A percentile compares a stretch with the other conserved stretches of the same genome.
Evolutionary conservation across 2,113 vertebrate species (phyloP).

Genomic region (Hyperoodon ampullatus): DNA sequence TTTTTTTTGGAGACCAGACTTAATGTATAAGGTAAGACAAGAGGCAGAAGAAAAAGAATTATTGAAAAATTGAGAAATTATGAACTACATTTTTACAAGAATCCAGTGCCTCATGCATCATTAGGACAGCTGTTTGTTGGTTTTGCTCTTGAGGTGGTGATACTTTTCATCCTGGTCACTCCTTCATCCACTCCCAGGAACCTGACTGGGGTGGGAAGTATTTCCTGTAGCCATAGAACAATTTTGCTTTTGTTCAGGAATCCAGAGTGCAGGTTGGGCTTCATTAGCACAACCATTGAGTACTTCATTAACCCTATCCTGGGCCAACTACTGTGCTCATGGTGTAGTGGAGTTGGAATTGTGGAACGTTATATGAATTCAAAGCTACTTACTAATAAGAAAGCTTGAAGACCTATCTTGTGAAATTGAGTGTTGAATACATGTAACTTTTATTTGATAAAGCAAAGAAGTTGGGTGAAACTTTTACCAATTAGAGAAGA

Average conservation of each 20-base stretch:
- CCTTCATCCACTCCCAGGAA: neutral
- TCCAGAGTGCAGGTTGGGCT: neutral
- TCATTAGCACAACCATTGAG: neutral
- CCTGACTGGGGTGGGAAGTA: neutral
- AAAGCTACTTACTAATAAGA: neutral
- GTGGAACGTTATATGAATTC: neutral
- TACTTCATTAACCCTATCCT: neutral
- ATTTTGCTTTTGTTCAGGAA: neutral
- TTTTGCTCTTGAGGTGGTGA: neutral
- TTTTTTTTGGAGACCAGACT: neutral
- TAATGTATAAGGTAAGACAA: neutral
- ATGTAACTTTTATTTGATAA: conserved; percentile 13
- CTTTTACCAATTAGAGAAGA: neutral
- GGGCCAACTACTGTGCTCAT: neutral
- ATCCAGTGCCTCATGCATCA: neutral
- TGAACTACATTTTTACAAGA: neutral
- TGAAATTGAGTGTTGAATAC: neutral
- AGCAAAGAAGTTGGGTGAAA: neutral
- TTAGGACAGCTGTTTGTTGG: neutral
- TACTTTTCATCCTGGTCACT: neutral
- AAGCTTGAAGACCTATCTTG: neutral
- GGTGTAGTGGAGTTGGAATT: neutral
- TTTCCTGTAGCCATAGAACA: neutral
- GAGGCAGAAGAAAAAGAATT: neutral
- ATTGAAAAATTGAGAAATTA: conserved; percentile 1